A percentile compares a stretch with the other conserved stretches of the same genome.
phyloP scores from a whole-genome alignment of 2,797 vertebrate genomes.

The Aeoliscus strigatus region DNA sequence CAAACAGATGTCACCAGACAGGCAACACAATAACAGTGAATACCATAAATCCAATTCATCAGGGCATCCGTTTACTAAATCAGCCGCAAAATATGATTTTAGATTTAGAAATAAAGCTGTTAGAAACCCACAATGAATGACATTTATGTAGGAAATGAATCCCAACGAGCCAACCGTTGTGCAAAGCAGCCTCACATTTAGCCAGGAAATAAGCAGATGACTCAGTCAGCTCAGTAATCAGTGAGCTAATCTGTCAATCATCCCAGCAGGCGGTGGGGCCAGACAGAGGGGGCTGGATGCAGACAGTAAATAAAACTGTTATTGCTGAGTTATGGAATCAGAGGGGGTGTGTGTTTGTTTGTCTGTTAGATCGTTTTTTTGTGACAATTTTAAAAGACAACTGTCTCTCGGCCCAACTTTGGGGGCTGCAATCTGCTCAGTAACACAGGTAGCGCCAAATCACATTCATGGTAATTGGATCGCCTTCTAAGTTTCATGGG shows the following conservation, averaged over 20 bases:
- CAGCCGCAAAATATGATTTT: no score
- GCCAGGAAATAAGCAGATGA: constrained; percentile 11
- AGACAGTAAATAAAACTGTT: constrained; percentile 65
- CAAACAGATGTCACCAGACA: constrained; percentile 8
- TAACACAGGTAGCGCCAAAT: no score
- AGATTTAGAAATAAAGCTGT: no score
- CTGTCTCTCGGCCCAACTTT: no score
- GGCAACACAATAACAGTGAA: constrained; percentile 3
- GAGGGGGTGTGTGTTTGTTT: no score
- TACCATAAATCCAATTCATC: constrained; percentile 14
- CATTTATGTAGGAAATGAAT: not conserved
- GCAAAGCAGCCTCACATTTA: constrained; percentile 7
- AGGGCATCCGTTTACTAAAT: constrained; percentile 12
- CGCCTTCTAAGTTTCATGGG: no score
- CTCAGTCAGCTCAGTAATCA: constrained; percentile 11
- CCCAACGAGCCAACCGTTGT: not conserved
- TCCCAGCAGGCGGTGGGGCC: constrained; percentile 48
- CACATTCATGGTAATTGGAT: no score
- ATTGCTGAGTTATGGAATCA: constrained; percentile 64
- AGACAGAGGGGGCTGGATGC: constrained; percentile 19
- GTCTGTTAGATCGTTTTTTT: no score
- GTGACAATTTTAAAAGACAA: no score
- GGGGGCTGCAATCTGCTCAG: no score
- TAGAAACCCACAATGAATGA: not conserved
- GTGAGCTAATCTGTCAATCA: constrained; percentile 46